A percentile compares a stretch with the other conserved stretches of the same genome.
phyloP scores from a whole-genome alignment of 1,140 invertebrate species.

The Saccostrea echinata region DNA sequence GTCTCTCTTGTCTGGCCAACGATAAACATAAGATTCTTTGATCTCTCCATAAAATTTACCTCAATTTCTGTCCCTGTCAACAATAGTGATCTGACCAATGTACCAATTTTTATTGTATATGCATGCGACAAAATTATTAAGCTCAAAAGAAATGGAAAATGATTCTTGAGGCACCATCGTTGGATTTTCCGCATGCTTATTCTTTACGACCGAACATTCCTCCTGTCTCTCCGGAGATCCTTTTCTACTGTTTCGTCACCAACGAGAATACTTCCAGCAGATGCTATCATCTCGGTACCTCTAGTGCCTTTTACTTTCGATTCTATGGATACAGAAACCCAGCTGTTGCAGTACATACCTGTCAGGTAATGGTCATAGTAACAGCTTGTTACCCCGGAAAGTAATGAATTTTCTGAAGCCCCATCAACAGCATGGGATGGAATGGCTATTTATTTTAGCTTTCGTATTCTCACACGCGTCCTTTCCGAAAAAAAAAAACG shows the following conservation, averaged over 20 bases:
- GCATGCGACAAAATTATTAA: no score
- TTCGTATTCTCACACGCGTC: background rate
- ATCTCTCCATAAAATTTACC: conserved; percentile 23
- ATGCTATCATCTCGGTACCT: no score
- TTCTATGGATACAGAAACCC: no score
- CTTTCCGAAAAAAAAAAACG: background rate
- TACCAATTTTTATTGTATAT: background rate
- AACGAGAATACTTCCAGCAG: no score
- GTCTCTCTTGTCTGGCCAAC: background rate
- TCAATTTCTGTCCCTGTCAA: conserved; percentile 1
- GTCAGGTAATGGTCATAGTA: background rate
- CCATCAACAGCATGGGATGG: background rate
- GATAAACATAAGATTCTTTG: background rate
- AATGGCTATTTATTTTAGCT: background rate
- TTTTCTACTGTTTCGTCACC: background rate
- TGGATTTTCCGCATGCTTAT: no score
- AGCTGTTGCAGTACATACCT: no score
- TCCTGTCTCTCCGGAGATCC: background rate
- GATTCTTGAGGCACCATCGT: no score
- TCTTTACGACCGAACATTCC: background rate
- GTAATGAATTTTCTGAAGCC: background rate
- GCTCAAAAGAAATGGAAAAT: no score
- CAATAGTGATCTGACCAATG: conserved; percentile 23
- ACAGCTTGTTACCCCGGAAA: conserved; percentile 1
- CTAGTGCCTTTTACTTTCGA: no score